These are phyloP conservation scores for Oncorhynchus tshawytscha DNA, from an alignment of 2,113 vertebrate genomes.

Conservation along the genomic window DNA sequence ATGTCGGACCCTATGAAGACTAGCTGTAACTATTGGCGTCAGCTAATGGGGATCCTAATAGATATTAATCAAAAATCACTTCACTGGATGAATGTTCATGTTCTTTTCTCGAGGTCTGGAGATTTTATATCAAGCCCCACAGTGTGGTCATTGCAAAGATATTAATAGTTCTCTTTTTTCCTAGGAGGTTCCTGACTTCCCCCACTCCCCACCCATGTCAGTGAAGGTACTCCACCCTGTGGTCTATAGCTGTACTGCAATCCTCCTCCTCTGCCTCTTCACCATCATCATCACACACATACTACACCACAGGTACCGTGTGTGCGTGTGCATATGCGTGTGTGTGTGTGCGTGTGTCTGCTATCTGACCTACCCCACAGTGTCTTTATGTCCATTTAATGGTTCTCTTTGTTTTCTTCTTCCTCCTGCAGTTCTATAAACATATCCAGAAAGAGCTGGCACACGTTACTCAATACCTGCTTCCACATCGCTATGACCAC, in stretches of 20 bases:
- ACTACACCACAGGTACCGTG: conserved; percentile 86
- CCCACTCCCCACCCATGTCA: conserved; percentile 56
- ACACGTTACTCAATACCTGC: conserved; percentile 93
- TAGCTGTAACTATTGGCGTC: no score
- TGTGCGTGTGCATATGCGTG: not conserved
- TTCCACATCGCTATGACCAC: conserved; percentile 98
- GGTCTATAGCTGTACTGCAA: conserved; percentile 90
- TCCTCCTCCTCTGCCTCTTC: conserved; percentile 93
- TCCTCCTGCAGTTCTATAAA: conserved; percentile 80
- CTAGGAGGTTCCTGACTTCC: conserved; percentile 88
- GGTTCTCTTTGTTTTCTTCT: not conserved
- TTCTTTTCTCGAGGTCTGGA: not conserved
- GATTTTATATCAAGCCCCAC: not conserved
- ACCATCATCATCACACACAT: conserved; percentile 97
- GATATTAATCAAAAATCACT: not conserved
- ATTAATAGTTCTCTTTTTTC: not conserved
- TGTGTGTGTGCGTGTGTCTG: no score
- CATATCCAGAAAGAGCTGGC: conserved; percentile 93
- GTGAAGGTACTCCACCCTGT: conserved; percentile 87
- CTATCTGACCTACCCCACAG: no score
- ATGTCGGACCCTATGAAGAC: no score
- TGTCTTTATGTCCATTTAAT: not conserved
- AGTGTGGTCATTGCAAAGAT: not conserved
- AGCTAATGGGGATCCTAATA: no score
- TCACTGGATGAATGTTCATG: not conserved